Base-by-base conservation (phyloP, 1,140 invertebrate species). In the Sipha flava region DNA sequence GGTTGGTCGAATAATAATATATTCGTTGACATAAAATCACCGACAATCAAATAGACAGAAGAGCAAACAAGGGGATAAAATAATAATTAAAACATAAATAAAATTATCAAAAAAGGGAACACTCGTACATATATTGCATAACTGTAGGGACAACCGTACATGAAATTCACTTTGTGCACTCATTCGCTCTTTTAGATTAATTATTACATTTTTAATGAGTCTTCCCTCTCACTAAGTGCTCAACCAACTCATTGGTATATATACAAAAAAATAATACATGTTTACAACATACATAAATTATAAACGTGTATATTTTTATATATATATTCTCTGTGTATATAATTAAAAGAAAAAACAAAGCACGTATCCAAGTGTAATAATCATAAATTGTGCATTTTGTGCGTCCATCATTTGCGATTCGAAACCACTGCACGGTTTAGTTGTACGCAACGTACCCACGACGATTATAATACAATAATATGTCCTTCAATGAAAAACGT, bases 121-220 rank as follows among this genome's bases (percentile, higher is more conserved):
- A 68, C 9, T 12, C 40, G 40, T 43, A 66, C 14, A 68, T 14
- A 40, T 40, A 40, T 40, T 6, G 7, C 21, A 43, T 14, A 26
- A 18, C 64, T 6, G 5, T 10, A 18, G 40, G 40, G 43, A 45
- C 43, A 29, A 29, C 66, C 66, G 26, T 70, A 70, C 40, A 29
- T 70, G 40, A 70, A 70, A 70, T 70, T 47, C 66, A 47, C 66
- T 70, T 70, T 70, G 40, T 45, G 66, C 23, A n/a, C n/a, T 47
- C 40, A n/a, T 70, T 29, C 43, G 66, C 64, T 40, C 34, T 66
- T 66, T 66, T 23, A 26, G 66, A 70, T 70, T 70, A 70, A 70
- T 70, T 70, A 47, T 70, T 70, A 70, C 40, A 70, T 70, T 70
- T 70, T 70, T 70, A 70, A 70, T 47, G 66, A 70, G 43, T 70